phyloP scores from a whole-genome alignment of 2,888 invertebrate genomes.

The Stegana nigrithorax region DNA sequence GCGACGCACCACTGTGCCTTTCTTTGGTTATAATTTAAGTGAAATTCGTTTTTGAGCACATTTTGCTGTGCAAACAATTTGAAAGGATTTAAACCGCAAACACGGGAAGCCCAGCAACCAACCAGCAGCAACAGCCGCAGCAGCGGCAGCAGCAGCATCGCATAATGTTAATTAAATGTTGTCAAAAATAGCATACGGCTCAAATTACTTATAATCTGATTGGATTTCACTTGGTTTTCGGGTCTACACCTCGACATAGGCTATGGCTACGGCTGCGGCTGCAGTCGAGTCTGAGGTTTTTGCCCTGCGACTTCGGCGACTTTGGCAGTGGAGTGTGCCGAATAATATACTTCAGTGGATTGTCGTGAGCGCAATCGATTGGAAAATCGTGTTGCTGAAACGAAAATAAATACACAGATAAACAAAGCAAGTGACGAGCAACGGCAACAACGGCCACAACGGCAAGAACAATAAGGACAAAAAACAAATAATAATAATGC shows the following conservation, averaged over 20 bases:
- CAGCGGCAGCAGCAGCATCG: slow-evolving; percentile 19
- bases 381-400: slow-evolving; percentile 36
- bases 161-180: slow-evolving; percentile 20
- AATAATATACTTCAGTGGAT: slow-evolving; percentile 23
- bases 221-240: too few species aligned
- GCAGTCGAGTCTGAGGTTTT: not conserved
- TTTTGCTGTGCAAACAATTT: not conserved
- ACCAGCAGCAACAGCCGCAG: not conserved
- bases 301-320: too few species aligned
- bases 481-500: too few species aligned
- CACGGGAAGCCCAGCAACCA: too few species aligned
- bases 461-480: not conserved
- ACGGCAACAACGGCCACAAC: not conserved
- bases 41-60: too few species aligned
- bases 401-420: slow-evolving; percentile 28
- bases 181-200: slow-evolving; percentile 29
- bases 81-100: not conserved
- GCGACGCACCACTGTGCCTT: slow-evolving; percentile 34
- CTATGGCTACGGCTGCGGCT: not conserved
- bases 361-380: slow-evolving; percentile 40
- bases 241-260: not conserved
- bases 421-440: not conserved
- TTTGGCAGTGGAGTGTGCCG: slow-evolving; percentile 31
- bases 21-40: slow-evolving; percentile 23
- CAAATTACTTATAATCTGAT: slow-evolving; percentile 2